These are phyloP conservation scores for Microplitis demolitor DNA, from an alignment of 1,140 invertebrate species.

Conservation along the genomic window DNA sequence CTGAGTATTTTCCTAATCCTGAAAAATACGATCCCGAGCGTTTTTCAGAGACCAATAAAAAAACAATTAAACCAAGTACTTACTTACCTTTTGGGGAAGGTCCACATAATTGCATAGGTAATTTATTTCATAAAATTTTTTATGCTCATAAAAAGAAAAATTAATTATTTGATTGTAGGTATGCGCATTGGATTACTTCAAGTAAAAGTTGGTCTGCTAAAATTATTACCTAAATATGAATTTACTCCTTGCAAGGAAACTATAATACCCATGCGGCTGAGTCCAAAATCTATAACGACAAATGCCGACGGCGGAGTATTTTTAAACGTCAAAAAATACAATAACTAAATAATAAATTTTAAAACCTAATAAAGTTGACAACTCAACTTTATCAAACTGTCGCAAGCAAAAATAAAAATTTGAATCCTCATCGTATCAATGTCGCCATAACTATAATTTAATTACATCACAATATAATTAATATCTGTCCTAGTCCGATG, in stretches of 20 bases:
- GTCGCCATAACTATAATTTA: too few species aligned
- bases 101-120: slow-evolving; percentile 64
- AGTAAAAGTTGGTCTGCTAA: slow-evolving; percentile 64
- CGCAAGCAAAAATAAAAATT: too few species aligned
- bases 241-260: slow-evolving; percentile 52
- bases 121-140: background rate
- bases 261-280: slow-evolving; percentile 45
- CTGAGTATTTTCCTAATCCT: slow-evolving; percentile 68
- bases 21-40: slow-evolving; percentile 72
- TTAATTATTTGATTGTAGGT: slow-evolving; percentile 44
- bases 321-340: slow-evolving; percentile 38
- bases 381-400: too few species aligned
- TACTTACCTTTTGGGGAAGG: slow-evolving; percentile 68
- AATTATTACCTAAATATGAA: slow-evolving; percentile 52
- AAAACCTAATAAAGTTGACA: too few species aligned
- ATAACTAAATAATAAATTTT: background rate
- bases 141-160: too few species aligned
- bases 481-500: too few species aligned
- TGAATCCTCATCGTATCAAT: too few species aligned
- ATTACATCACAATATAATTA: too few species aligned
- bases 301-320: slow-evolving; percentile 61
- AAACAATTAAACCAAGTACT: slow-evolving; percentile 42
- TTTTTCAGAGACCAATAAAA: slow-evolving; percentile 62
- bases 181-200: slow-evolving; percentile 68
- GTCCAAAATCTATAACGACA: slow-evolving; percentile 29